Base-by-base conservation (phyloP, 2,113 vertebrate species). In the Trinectes maculatus region DNA sequence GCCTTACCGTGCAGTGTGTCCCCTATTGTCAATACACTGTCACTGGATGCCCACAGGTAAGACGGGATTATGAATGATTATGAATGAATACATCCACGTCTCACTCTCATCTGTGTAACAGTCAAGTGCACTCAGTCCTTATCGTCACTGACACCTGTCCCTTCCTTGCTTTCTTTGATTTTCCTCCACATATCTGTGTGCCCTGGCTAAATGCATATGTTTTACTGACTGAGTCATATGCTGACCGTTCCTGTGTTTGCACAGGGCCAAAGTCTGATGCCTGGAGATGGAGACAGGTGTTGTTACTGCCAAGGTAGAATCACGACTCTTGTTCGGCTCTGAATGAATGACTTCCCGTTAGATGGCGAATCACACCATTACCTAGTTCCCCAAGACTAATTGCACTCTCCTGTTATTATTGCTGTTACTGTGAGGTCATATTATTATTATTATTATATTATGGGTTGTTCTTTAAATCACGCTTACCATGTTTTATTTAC, bases 1-100 rank as follows among this genome's bases (percentile, higher is more conserved):
- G 90, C 16, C 85, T 90, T 2, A 90, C 56, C 0, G 87, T 93
- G 22, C 90, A 70, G 18, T 97, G 95, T 18, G 87, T 91, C 16
- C 85, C 81, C 10, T 96, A 92, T 84, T 97, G 96, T 70, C 92
- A 89, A 0, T 89, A 90, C 0, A 54, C 84, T 6, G 42, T 62
- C 62, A 86, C 54, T 37, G 87, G 92, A 71, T 97, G 96, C 64
- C 94, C 95, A 1, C 85, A 90, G 93, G 96, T 97, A 64, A 91
- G 89, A 37, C 0, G 0, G 2, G 3, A 22, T 6, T 21, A 34
- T 34, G 33, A 8, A 34, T 9, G 10, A 3, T 34, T 52, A 6
- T 7, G 15, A 28, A n/a, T 39, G 1, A 63, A 25, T 58, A 13
- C 4, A 15, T 31, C 16, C 31, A 11, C 47, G n/a, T 59, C 15